A percentile compares a stretch with the other conserved stretches of the same genome.
Evolutionary conservation across 2,113 vertebrate species (phyloP).

Genomic region (Electrona antarctica): DNA sequence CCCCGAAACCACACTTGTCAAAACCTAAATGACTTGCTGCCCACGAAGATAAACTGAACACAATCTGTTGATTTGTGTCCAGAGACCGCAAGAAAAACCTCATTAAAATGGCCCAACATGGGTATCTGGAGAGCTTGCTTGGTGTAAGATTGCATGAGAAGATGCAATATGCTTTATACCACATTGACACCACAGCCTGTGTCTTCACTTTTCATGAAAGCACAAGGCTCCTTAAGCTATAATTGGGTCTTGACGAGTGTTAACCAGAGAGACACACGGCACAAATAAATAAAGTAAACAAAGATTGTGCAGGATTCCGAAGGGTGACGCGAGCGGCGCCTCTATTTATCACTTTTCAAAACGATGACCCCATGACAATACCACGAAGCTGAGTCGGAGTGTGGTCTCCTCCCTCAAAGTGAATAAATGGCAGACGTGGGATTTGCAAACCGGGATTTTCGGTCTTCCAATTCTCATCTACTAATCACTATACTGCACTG

Average conservation of each 20-base stretch:
- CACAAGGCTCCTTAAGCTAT: conserved; percentile 47
- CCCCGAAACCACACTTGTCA: conserved; percentile 17
- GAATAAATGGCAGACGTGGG: conserved; percentile 79
- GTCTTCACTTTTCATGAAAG: conserved; percentile 59
- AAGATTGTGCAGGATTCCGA: conserved; percentile 59
- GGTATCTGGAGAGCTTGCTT: conserved; percentile 30
- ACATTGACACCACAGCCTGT: conserved; percentile 44
- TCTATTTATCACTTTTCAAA: conserved; percentile 76
- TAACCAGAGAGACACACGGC: conserved; percentile 50
- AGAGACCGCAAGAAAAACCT: conserved; percentile 26
- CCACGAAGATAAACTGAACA: conserved; percentile 41
- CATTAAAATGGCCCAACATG: conserved; percentile 49
- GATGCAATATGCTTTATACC: conserved; percentile 21
- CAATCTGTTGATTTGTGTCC: conserved; percentile 54
- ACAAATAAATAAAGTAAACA: conserved; percentile 73
- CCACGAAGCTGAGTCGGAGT: conserved; percentile 71
- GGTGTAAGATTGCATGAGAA: conserved; percentile 38
- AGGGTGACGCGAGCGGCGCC: conserved; percentile 52
- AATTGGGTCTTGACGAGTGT: conserved; percentile 69
- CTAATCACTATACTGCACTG: conserved; percentile 85
- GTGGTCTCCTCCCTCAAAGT: conserved; percentile 73
- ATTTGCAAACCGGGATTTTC: conserved; percentile 82
- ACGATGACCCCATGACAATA: conserved; percentile 78
- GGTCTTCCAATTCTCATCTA: conserved; percentile 81
- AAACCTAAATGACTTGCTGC: conserved; percentile 25